Conservation (phyloP, 64 coral and sea anemone species). For the Pocillopora damicornis region DNA sequence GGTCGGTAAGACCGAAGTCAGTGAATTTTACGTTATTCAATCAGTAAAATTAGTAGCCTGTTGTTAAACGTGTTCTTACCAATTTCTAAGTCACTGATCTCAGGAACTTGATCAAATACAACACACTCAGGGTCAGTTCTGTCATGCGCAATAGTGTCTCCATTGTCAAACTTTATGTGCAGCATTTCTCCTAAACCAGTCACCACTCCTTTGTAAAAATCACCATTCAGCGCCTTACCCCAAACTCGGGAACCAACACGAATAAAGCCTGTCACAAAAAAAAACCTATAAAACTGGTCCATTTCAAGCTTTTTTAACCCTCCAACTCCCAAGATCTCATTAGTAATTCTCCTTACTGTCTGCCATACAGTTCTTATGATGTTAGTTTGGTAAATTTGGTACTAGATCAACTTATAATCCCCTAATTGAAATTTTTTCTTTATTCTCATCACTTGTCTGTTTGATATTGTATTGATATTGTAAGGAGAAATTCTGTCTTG, state of each 20-base stretch:
- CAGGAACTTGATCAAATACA: slow-evolving; percentile 91
- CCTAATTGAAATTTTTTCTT: too few relatives aligned
- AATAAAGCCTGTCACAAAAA: slow-evolving; percentile 68
- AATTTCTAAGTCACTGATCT: slow-evolving; percentile 79
- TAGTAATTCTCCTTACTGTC: too few relatives aligned
- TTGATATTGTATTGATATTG: too few relatives aligned
- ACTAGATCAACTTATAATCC: too few relatives aligned
- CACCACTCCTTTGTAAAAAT: slow-evolving; percentile 92
- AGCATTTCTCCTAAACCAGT: slow-evolving; percentile 93
- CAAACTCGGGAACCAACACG: slow-evolving; percentile 93
- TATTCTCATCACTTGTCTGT: too few relatives aligned
- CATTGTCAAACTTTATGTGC: slow-evolving; percentile 98
- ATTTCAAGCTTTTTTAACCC: too few relatives aligned
- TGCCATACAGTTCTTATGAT: too few relatives aligned
- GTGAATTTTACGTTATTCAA: not conserved
- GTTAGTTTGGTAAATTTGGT: too few relatives aligned
- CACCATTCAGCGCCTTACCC: slow-evolving; percentile 95
- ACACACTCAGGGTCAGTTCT: slow-evolving; percentile 84
- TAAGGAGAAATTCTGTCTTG: not conserved
- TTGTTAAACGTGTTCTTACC: slow-evolving; percentile 16
- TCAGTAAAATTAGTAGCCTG: not conserved
- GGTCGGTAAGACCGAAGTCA: not conserved
- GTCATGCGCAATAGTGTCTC: slow-evolving; percentile 96
- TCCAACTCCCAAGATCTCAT: too few relatives aligned
- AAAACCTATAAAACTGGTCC: not conserved